These are phyloP conservation scores for Tiliacea aurago DNA, from an alignment of 2,888 invertebrate genomes.

Conservation along the genomic window DNA sequence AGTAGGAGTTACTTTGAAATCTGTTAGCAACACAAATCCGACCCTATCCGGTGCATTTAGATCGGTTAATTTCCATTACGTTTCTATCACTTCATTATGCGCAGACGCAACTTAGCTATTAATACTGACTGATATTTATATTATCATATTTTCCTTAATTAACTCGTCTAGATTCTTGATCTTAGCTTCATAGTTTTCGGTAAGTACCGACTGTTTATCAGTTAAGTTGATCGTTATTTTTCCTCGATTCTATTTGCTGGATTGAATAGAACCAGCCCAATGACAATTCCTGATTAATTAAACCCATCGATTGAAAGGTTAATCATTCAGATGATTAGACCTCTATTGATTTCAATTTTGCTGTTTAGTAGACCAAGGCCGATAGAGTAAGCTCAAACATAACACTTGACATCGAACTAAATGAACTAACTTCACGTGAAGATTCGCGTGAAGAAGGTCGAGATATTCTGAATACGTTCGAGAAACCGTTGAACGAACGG, in stretches of 20 bases:
- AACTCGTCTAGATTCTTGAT: conserved; percentile 8
- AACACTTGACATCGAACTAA: conserved; percentile 63
- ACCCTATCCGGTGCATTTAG: conserved; percentile 20
- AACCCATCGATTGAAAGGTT: conserved; percentile 53
- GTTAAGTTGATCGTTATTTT: conserved; percentile 10
- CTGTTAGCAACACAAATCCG: conserved; percentile 22
- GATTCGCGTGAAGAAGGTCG: conserved; percentile 56
- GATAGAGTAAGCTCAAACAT: conserved; percentile 48
- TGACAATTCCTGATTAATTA: conserved; percentile 32
- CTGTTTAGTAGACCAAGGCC: conserved; percentile 64
- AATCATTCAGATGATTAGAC: conserved; percentile 60
- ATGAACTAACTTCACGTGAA: conserved; percentile 46
- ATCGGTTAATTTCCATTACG: conserved; percentile 35
- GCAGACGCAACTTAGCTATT: conserved; percentile 12
- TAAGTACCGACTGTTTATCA: conserved; percentile 11
- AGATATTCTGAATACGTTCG: conserved; percentile 18
- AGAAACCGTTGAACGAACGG: conserved; percentile 13
- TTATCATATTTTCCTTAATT: conserved; percentile 40
- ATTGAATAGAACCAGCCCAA: conserved; percentile 21
- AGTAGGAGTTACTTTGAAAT: conserved; percentile 8
- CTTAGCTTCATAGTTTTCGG: conserved; percentile 11
- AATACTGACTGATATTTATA: conserved; percentile 10
- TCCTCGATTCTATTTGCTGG: background rate
- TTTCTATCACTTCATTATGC: conserved; percentile 18
- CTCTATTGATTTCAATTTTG: conserved; percentile 62